Evolutionary conservation across 2,797 vertebrate species (phyloP).

Genomic region (Gymnocypris eckloni): DNA sequence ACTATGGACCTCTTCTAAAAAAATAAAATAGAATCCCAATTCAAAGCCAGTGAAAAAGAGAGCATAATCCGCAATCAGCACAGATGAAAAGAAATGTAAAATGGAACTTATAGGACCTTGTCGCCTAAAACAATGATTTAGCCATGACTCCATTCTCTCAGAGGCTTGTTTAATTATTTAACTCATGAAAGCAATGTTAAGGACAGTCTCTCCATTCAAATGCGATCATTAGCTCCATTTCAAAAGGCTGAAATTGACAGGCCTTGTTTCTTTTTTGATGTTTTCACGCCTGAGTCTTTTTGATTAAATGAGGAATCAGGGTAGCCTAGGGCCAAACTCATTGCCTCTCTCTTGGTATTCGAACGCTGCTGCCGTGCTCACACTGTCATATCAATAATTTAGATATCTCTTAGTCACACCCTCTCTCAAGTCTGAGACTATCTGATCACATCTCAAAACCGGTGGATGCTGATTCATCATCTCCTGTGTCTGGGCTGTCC

Average conservation of each 20-base stretch:
- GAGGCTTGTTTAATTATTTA: conserved; percentile 69
- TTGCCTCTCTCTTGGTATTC: conserved; percentile 50
- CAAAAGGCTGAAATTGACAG: conserved; percentile 61
- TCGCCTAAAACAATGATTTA: conserved; percentile 47
- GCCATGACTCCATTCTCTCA: conserved; percentile 58
- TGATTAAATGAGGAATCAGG: conserved; percentile 63
- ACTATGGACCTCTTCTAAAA: conserved; percentile 74
- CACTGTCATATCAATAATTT: conserved; percentile 58
- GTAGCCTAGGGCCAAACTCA: conserved; percentile 34
- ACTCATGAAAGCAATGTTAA: conserved; percentile 65
- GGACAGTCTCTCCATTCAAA: conserved; percentile 62
- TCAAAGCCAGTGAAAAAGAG: conserved; percentile 69
- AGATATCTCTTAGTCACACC: conserved; percentile 25
- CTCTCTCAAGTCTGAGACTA: conserved; percentile 12
- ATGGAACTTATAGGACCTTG: conserved; percentile 54
- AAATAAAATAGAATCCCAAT: conserved; percentile 67
- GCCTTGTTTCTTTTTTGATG: conserved; percentile 68
- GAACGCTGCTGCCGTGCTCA: conserved; percentile 46
- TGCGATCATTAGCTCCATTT: conserved; percentile 59
- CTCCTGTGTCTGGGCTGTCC: not conserved
- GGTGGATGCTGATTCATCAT: conserved; percentile 9
- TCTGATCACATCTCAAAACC: conserved; percentile 29
- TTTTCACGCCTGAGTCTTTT: conserved; percentile 55
- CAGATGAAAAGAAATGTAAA: conserved; percentile 68
- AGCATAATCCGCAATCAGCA: conserved; percentile 44